Evolutionary conservation across 1,140 invertebrate species (phyloP).

Genomic region (Hyles euphorbiae): DNA sequence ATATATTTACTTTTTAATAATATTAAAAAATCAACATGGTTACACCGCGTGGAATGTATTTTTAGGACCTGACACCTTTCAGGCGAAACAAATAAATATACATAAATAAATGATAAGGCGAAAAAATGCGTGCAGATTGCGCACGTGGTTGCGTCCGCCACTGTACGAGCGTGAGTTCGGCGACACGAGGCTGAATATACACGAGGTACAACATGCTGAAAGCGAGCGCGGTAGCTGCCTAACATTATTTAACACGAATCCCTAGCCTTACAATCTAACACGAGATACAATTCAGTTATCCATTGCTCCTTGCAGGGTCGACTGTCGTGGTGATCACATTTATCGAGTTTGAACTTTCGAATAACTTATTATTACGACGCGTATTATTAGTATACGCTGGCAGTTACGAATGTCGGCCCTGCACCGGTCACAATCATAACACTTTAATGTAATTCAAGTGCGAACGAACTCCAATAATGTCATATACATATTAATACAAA

Average conservation of each 20-base stretch:
- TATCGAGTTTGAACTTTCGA: background rate
- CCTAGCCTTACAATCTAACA: constrained; percentile 60
- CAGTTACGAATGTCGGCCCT: background rate
- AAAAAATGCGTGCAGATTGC: constrained; percentile 19
- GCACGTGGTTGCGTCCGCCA: constrained; percentile 18
- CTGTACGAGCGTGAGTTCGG: constrained; percentile 11
- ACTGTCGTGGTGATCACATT: background rate
- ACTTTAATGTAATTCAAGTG: constrained; percentile 27
- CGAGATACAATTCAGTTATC: constrained; percentile 42
- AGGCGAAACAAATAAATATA: constrained; percentile 53
- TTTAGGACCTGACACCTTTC: constrained; percentile 70
- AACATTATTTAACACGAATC: constrained; percentile 70
- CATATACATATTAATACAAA: constrained; percentile 27
- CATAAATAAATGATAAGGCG: constrained; percentile 44
- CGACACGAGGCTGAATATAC: constrained; percentile 3
- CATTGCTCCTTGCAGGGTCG: background rate
- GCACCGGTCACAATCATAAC: background rate
- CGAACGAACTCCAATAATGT: constrained; percentile 29
- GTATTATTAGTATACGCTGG: background rate
- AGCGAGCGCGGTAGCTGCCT: constrained; percentile 64
- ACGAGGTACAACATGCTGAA: constrained; percentile 37
- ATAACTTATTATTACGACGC: background rate
- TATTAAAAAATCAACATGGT: constrained; percentile 63
- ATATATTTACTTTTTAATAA: constrained; percentile 4
- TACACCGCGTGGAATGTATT: constrained; percentile 70